A percentile compares a stretch with the other conserved stretches of the same genome.
Conservation (phyloP, 1,140 invertebrate species). For the Heliconius nattereri region DNA sequence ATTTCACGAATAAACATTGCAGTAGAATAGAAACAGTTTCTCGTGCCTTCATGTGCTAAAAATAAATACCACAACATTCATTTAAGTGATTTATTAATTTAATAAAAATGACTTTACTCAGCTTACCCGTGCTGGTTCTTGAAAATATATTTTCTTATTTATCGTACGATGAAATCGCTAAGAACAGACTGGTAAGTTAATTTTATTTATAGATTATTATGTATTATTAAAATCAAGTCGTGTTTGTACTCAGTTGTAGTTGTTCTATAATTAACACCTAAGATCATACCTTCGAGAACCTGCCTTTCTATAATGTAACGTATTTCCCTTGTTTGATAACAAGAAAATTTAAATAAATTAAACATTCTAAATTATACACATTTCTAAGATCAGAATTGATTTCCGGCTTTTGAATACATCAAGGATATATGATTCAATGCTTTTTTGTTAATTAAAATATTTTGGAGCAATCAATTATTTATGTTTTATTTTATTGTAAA, state of each 20-base stretch:
- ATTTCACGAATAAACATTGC: slow-evolving; percentile 35
- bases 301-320: slow-evolving; percentile 5
- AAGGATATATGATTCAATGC: neutral
- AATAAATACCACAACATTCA: neutral
- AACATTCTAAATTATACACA: neutral
- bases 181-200: slow-evolving; percentile 87
- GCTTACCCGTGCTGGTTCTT: slow-evolving; percentile 88
- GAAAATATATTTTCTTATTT: slow-evolving; percentile 90
- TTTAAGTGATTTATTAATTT: slow-evolving; percentile 10
- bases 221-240: slow-evolving; percentile 33
- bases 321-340: slow-evolving; percentile 12
- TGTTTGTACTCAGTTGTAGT: neutral
- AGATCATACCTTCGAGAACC: slow-evolving; percentile 24
- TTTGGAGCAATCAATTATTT: neutral
- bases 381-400: neutral
- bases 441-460: neutral
- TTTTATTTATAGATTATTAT: slow-evolving; percentile 57
- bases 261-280: slow-evolving; percentile 34
- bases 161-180: slow-evolving; percentile 90
- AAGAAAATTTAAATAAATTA: neutral
- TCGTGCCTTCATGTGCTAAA: neutral
- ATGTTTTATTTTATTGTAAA: neutral
- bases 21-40: neutral
- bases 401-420: neutral
- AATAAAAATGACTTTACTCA: slow-evolving; percentile 78